Conservation (phyloP, 2,888 invertebrate species). For the Carterocephalus palaemon region DNA sequence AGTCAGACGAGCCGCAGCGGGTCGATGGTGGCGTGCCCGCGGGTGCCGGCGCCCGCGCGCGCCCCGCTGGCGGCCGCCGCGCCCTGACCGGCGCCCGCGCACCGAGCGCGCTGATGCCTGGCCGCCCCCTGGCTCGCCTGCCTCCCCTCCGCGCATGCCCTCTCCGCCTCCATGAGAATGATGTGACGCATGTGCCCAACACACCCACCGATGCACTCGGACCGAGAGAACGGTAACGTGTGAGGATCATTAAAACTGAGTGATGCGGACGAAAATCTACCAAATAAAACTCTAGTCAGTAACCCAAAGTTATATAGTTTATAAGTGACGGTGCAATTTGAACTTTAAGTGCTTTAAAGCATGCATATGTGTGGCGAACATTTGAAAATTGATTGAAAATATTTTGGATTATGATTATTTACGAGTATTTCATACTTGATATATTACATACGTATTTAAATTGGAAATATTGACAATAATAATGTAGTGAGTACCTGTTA, state of each 20-base stretch:
- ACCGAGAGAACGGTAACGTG: too few relatives aligned
- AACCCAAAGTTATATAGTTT: conserved; percentile 23
- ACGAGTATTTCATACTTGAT: not conserved
- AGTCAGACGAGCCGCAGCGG: conserved; percentile 62
- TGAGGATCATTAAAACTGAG: too few relatives aligned
- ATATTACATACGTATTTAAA: conserved; percentile 2
- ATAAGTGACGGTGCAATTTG: conserved; percentile 31
- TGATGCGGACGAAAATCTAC: not conserved
- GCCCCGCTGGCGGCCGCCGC: conserved; percentile 69
- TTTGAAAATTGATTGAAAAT: conserved; percentile 3
- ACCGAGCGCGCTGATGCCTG: conserved; percentile 67
- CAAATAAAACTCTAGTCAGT: conserved; percentile 17
- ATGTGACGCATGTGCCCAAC: conserved; percentile 3
- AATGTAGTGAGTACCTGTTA: conserved; percentile 1
- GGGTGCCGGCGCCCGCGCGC: conserved; percentile 76
- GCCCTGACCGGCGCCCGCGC: conserved; percentile 69
- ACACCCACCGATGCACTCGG: too few relatives aligned
- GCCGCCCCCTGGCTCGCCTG: conserved; percentile 62
- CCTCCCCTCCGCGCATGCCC: conserved; percentile 52
- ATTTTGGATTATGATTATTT: conserved; percentile 5
- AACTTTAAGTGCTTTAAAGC: conserved; percentile 31
- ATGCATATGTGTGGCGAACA: conserved; percentile 14
- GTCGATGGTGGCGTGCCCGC: conserved; percentile 81
- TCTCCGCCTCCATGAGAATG: conserved; percentile 45
- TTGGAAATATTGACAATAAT: conserved; percentile 35